These are phyloP conservation scores for Atta texana DNA, from an alignment of 1,140 invertebrate species.

Conservation along the genomic window DNA sequence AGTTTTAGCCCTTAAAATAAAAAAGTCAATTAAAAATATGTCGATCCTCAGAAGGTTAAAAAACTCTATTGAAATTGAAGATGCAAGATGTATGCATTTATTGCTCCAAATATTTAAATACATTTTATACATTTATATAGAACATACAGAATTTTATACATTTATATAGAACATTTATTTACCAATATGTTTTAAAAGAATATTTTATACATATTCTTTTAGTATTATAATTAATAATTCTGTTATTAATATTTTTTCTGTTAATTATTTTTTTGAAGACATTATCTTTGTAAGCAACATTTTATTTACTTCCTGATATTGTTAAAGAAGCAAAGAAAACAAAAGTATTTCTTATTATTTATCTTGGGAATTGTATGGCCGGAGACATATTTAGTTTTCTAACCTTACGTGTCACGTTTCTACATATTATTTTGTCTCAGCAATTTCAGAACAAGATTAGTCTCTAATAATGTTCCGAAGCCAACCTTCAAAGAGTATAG, in stretches of 20 bases:
- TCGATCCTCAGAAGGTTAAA: background rate
- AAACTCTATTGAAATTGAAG: background rate
- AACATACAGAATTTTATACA: background rate
- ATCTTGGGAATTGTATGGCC: background rate
- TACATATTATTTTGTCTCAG: slow-evolving; percentile 7
- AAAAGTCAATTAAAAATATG: too few species aligned
- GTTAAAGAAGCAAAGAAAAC: background rate
- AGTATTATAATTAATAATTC: background rate
- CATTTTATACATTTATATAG: background rate
- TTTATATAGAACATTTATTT: slow-evolving; percentile 12
- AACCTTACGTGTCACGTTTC: slow-evolving; percentile 22
- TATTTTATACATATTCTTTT: background rate
- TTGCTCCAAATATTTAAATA: background rate
- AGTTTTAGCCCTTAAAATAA: too few species aligned
- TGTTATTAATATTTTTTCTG: background rate
- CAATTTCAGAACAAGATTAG: slow-evolving; percentile 39
- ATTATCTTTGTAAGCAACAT: background rate
- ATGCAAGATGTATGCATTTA: background rate
- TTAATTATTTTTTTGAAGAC: background rate
- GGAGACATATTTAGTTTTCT: background rate
- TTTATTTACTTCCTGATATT: background rate
- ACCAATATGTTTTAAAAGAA: background rate
- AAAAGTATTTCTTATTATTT: too few species aligned
- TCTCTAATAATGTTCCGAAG: slow-evolving; percentile 3
- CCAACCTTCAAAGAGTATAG: slow-evolving; percentile 18